phyloP scores from a whole-genome alignment of 2,888 invertebrate species.

The Entomobrya multifasciata region DNA sequence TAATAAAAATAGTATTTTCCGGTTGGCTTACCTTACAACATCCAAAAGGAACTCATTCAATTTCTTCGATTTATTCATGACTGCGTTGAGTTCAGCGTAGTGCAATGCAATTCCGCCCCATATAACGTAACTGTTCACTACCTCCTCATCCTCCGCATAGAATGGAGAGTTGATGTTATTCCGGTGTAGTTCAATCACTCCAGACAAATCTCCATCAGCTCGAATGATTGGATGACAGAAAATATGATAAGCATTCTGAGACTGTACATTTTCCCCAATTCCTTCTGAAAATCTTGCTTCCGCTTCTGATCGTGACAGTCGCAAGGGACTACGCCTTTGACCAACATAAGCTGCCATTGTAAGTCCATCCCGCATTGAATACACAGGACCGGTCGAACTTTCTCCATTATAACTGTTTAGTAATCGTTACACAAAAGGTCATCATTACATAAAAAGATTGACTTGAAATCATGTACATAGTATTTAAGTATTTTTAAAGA shows the following conservation, averaged over 20 bases:
- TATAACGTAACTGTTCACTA: constrained; percentile 85
- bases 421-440: no score
- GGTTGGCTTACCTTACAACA: constrained; percentile 88
- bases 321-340: constrained; percentile 82
- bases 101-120: constrained; percentile 88
- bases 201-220: constrained; percentile 85
- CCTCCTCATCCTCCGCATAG: constrained; percentile 87
- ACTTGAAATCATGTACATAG: no score
- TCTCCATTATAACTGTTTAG: constrained; percentile 26
- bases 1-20: constrained; percentile 47
- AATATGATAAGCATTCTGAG: constrained; percentile 78
- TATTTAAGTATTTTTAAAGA: not conserved
- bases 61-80: constrained; percentile 87
- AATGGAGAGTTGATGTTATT: constrained; percentile 81
- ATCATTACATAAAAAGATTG: no score
- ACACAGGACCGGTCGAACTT: constrained; percentile 1
- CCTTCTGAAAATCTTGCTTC: constrained; percentile 83
- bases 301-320: constrained; percentile 82
- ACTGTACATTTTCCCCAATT: constrained; percentile 58
- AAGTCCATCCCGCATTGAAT: constrained; percentile 78
- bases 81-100: constrained; percentile 86
- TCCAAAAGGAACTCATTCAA: constrained; percentile 89
- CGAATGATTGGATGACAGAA: constrained; percentile 85
- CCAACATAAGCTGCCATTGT: constrained; percentile 81
- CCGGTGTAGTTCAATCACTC: constrained; percentile 87